Percentiles rank a stretch among this genome's conserved stretches.
Conservation (phyloP, 2,888 invertebrate species). For the Acleris laterana region DNA sequence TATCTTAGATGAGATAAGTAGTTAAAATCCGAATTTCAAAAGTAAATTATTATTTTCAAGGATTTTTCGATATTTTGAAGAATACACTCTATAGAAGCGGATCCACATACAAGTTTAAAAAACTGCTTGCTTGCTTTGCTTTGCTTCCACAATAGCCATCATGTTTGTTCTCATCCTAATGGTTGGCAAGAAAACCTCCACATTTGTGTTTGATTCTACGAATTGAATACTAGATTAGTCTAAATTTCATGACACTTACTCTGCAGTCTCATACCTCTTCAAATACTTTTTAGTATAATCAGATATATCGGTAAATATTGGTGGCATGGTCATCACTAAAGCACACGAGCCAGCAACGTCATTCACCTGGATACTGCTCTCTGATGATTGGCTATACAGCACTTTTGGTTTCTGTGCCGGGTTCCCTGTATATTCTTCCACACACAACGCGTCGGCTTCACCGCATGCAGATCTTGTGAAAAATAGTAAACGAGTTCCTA, state of each 20-base stretch:
- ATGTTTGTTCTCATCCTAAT: too few species aligned
- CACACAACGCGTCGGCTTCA: constrained; percentile 49
- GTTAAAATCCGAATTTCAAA: too few species aligned
- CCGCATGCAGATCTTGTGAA: constrained; percentile 60
- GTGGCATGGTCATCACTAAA: constrained; percentile 55
- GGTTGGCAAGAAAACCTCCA: too few species aligned
- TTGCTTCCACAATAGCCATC: too few species aligned
- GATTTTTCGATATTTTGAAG: background rate
- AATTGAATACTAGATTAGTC: too few species aligned
- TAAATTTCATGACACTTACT: too few species aligned
- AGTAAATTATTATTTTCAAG: too few species aligned
- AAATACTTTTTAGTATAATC: constrained; percentile 57
- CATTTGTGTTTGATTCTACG: too few species aligned
- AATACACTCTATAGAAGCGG: background rate
- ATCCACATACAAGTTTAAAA: too few species aligned
- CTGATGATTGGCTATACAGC: constrained; percentile 48
- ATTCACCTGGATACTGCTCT: constrained; percentile 54
- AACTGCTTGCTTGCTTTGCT: too few species aligned
- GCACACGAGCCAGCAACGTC: constrained; percentile 63
- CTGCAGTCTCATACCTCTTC: constrained; percentile 42
- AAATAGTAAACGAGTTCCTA: constrained; percentile 61
- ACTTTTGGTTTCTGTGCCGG: constrained; percentile 46
- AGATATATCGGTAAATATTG: constrained; percentile 49
- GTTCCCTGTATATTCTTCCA: constrained; percentile 56
- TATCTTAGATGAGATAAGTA: too few species aligned